Conservation (phyloP, 2,797 vertebrate genomes). For the Mycteria americana region DNA sequence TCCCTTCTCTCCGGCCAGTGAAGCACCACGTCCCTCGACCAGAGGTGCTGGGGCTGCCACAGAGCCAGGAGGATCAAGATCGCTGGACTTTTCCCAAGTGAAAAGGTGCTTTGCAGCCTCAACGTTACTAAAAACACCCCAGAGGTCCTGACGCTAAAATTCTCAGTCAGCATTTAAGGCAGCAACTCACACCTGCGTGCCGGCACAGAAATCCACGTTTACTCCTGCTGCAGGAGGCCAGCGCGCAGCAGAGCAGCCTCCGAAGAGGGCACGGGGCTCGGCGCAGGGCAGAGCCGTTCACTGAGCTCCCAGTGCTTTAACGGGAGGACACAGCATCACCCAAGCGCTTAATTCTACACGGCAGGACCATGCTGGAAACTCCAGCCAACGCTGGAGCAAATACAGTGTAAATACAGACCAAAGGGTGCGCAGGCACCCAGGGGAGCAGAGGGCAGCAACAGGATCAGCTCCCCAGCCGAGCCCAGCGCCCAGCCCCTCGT, state of each 20-base stretch:
- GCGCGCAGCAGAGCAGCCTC: accelerated
- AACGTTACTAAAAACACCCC: neutral
- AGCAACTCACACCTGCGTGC: neutral
- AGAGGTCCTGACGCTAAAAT: neutral
- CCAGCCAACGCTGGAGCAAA: neutral
- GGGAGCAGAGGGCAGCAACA: neutral
- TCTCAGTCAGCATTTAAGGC: neutral
- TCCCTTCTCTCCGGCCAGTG: neutral
- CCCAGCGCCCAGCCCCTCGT: neutral
- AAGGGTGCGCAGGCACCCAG: neutral
- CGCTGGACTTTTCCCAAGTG: accelerated
- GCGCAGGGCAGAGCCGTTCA: neutral
- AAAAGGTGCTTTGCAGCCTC: neutral
- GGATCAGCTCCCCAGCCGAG: too few species aligned
- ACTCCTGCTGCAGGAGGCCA: neutral
- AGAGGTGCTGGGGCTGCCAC: neutral
- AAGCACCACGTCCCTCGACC: neutral
- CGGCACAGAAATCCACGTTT: neutral
- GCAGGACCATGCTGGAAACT: neutral
- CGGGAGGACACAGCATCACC: neutral
- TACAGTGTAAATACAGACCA: too few species aligned
- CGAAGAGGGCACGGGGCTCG: neutral
- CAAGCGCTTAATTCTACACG: neutral
- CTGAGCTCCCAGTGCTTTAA: neutral
- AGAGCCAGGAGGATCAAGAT: neutral